Evolutionary conservation across 2,797 vertebrate species (phyloP).

Genomic region (Cetoscarus ocellatus): DNA sequence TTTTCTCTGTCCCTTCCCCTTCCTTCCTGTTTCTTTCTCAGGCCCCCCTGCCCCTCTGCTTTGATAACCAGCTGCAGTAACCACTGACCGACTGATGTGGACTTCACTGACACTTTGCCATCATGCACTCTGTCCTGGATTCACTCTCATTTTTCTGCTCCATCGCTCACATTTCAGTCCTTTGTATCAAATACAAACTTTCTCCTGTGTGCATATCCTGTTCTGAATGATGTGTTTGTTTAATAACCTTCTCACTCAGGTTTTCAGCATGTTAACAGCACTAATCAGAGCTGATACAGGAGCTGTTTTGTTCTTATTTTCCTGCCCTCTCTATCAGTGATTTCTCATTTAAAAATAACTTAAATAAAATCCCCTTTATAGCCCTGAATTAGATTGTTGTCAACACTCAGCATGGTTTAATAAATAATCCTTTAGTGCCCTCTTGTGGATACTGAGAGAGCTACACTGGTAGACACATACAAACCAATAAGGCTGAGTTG

Average conservation of each 20-base stretch:
- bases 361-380: no score
- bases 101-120: conserved; percentile 63
- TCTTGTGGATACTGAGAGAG: conserved; percentile 50
- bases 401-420: not conserved
- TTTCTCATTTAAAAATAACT: no score
- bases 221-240: conserved; percentile 32
- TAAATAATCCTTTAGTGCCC: conserved; percentile 48
- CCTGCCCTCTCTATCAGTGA: conserved; percentile 48
- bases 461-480: conserved; percentile 38
- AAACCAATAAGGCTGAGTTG: conserved; percentile 41
- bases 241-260: not conserved
- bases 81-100: conserved; percentile 43
- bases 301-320: conserved; percentile 42
- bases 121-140: conserved; percentile 54
- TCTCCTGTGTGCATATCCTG: conserved; percentile 18
- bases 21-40: conserved; percentile 66
- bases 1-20: conserved; percentile 30
- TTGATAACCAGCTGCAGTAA: conserved; percentile 65
- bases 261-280: conserved; percentile 34
- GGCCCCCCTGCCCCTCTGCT: conserved; percentile 32
- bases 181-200: conserved; percentile 5
- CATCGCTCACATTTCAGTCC: conserved; percentile 18
- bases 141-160: conserved; percentile 40
- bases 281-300: conserved; percentile 21
- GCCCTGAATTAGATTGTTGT: not conserved